Percentiles rank a stretch among this genome's conserved stretches.
These are phyloP conservation scores for Ormyrus pomaceus DNA, from an alignment of 2,888 invertebrate genomes.

Conservation along the genomic window DNA sequence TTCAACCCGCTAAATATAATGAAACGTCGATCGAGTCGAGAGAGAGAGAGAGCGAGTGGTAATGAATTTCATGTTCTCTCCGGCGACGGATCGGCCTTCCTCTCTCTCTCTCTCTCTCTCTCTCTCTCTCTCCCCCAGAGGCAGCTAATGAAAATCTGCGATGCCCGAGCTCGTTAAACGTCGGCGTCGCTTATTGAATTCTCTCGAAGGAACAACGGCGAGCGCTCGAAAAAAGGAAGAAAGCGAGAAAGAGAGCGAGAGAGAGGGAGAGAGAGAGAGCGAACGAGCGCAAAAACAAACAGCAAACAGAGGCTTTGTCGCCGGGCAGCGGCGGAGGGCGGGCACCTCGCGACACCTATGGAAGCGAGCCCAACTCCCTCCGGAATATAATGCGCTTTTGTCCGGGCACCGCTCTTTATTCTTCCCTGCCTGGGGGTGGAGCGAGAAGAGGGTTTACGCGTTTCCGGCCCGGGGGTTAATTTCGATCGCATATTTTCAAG, in stretches of 20 bases:
- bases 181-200: constrained; percentile 9
- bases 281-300: background rate
- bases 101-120: constrained; percentile 2
- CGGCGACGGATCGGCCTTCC: background rate
- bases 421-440: no score
- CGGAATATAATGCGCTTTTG: no score
- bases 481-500: no score
- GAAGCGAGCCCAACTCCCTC: no score
- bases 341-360: background rate
- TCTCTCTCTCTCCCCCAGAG: background rate
- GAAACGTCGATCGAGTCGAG: no score
- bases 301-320: background rate
- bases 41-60: no score
- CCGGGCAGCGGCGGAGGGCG: constrained; percentile 1
- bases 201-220: constrained; percentile 44
- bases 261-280: constrained; percentile 11
- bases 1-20: no score
- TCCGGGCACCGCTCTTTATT: no score
- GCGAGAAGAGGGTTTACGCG: no score
- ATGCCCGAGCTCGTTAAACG: background rate
- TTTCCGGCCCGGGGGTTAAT: background rate
- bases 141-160: background rate
- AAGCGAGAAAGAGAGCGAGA: constrained; percentile 55
- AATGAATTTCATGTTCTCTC: background rate
- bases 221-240: constrained; percentile 43